Evolutionary conservation across 2,113 vertebrate genomes (phyloP).

Genomic region (Lichenostomus cassidix): DNA sequence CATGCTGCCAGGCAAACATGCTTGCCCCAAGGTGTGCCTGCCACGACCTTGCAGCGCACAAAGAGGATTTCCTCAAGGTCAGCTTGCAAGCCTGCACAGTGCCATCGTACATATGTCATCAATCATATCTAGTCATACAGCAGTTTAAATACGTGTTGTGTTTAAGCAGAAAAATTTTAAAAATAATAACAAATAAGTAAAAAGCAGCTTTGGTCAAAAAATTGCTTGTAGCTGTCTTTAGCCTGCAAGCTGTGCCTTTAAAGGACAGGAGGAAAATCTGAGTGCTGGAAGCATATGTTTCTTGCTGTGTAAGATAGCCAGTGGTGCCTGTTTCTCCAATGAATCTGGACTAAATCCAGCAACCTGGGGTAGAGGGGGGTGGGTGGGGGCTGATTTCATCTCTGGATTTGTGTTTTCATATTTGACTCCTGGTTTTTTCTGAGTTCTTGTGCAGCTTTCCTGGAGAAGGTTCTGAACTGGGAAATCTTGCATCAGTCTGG

Average conservation of each 20-base stretch:
- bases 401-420: conserved; percentile 1
- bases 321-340: conserved; percentile 24
- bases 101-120: accelerated
- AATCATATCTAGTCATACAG: neutral
- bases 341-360: conserved; percentile 36
- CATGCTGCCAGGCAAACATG: neutral
- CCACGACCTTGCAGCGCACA: accelerated
- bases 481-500: conserved; percentile 10
- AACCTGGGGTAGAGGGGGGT: neutral
- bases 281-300: conserved; percentile 22
- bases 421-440: neutral
- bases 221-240: neutral
- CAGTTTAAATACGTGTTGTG: neutral
- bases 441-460: neutral
- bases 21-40: neutral
- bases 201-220: neutral
- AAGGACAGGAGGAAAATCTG: conserved; percentile 5
- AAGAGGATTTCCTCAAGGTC: conserved; percentile 20
- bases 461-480: neutral
- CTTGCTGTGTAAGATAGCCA: conserved; percentile 35
- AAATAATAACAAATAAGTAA: neutral
- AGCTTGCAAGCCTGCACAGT: neutral
- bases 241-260: conserved; percentile 17
- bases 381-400: neutral
- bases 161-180: neutral